A percentile compares a stretch with the other conserved stretches of the same genome.
These are phyloP conservation scores for Rhinopomastus cyanomelas DNA, from an alignment of 2,113 vertebrate species.

Conservation along the genomic window DNA sequence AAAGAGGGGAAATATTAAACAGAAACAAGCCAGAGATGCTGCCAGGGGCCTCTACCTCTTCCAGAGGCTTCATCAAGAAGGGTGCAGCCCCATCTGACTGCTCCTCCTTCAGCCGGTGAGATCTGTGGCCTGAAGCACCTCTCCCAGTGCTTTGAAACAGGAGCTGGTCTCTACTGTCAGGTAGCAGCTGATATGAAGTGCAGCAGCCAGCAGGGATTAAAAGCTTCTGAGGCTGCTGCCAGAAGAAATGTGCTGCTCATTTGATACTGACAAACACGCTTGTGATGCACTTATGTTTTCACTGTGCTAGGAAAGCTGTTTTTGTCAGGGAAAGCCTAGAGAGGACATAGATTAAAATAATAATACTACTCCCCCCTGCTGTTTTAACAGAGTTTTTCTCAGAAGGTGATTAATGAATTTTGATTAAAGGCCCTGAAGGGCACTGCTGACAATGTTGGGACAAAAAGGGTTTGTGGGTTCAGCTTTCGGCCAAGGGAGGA, in stretches of 20 bases:
- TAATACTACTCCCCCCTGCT: background rate
- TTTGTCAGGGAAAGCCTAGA: background rate
- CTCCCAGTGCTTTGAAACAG: background rate
- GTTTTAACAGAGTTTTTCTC: background rate
- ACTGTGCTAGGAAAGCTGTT: background rate
- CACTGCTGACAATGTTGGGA: background rate
- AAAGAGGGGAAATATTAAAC: background rate
- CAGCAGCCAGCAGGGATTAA: background rate
- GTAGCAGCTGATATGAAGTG: background rate
- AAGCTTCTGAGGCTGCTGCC: background rate
- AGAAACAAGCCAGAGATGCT: background rate
- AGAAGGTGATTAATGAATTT: background rate
- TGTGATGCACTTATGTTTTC: background rate
- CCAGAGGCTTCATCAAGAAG: background rate
- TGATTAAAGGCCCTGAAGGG: background rate
- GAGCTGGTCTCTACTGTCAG: background rate
- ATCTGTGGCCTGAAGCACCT: accelerated
- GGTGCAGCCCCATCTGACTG: accelerated
- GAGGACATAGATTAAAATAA: background rate
- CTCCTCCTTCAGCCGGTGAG: background rate
- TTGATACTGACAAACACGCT: background rate
- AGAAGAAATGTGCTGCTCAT: background rate
- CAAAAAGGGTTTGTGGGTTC: background rate
- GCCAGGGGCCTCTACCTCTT: background rate
- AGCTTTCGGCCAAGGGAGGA: background rate